phyloP scores from a whole-genome alignment of 1,140 invertebrate species.

The Latrodectus geometricus region DNA sequence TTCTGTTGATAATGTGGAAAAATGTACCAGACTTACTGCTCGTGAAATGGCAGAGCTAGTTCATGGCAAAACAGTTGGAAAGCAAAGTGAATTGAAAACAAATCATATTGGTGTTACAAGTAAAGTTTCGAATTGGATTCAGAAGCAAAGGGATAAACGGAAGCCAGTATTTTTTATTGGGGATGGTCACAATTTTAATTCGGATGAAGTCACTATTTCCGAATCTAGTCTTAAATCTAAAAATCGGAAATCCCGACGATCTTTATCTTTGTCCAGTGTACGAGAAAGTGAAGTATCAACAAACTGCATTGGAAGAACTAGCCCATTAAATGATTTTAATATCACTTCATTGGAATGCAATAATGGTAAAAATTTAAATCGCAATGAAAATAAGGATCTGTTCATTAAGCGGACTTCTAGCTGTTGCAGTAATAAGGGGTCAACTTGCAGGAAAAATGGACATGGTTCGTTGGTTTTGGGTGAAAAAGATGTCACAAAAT shows the following conservation, averaged over 20 bases:
- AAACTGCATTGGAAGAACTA: slow-evolving; percentile 5
- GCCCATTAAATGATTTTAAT: neutral
- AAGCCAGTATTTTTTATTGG: slow-evolving; percentile 56
- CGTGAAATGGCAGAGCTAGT: slow-evolving; percentile 55
- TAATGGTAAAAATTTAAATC: neutral
- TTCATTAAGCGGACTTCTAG: slow-evolving; percentile 45
- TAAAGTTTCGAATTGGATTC: slow-evolving; percentile 49
- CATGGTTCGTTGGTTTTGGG: slow-evolving; percentile 25
- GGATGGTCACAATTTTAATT: slow-evolving; percentile 16
- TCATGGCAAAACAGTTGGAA: slow-evolving; percentile 18
- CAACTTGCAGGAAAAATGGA: slow-evolving; percentile 34
- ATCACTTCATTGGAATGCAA: neutral
- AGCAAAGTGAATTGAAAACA: neutral
- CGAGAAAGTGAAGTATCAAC: slow-evolving; percentile 40
- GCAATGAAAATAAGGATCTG: slow-evolving; percentile 24
- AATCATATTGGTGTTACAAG: slow-evolving; percentile 28
- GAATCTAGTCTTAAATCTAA: neutral
- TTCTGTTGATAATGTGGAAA: neutral
- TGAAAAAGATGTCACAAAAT: slow-evolving; percentile 27
- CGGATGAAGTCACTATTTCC: neutral
- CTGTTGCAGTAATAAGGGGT: slow-evolving; percentile 29
- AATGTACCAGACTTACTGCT: slow-evolving; percentile 45
- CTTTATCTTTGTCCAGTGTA: slow-evolving; percentile 42
- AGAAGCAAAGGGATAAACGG: slow-evolving; percentile 56
- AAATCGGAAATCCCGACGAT: slow-evolving; percentile 35